Conservation (phyloP, 2,113 vertebrate genomes). For the Brienomyrus longianalis region DNA sequence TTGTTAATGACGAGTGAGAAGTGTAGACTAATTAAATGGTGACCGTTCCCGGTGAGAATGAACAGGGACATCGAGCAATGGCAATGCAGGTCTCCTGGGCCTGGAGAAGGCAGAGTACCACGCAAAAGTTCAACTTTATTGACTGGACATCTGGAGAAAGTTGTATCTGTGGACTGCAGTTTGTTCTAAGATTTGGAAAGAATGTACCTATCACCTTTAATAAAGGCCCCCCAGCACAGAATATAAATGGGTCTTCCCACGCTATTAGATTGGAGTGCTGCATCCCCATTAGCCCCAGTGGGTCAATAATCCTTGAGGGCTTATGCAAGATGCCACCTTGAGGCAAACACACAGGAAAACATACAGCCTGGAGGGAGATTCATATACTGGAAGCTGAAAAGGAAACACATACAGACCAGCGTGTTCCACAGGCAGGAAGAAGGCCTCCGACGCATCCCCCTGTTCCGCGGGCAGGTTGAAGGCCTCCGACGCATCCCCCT, state of each 20-base stretch:
- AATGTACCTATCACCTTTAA: neutral
- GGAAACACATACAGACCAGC: neutral
- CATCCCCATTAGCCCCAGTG: neutral
- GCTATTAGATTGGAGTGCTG: too few relatives aligned
- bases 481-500: neutral
- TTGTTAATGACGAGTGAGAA: neutral
- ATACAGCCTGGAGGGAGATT: neutral
- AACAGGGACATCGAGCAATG: neutral
- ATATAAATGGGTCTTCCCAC: neutral
- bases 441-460: too few relatives aligned
- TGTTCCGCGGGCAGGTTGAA: accelerated
- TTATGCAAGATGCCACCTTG: neutral
- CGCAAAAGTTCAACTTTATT: neutral
- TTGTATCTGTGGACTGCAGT: neutral
- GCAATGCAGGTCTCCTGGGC: neutral
- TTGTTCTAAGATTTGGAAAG: neutral
- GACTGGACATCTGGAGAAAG: neutral
- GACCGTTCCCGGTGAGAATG: neutral
- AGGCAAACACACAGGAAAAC: neutral
- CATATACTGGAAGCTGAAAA: neutral
- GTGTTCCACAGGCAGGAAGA: neutral
- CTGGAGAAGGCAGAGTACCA: neutral
- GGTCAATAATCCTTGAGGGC: neutral
- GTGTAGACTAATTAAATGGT: neutral
- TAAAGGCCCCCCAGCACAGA: neutral